A percentile compares a stretch with the other conserved stretches of the same genome.
phyloP scores from a whole-genome alignment of 2,888 invertebrate species.

The Diabrotica balteata region DNA sequence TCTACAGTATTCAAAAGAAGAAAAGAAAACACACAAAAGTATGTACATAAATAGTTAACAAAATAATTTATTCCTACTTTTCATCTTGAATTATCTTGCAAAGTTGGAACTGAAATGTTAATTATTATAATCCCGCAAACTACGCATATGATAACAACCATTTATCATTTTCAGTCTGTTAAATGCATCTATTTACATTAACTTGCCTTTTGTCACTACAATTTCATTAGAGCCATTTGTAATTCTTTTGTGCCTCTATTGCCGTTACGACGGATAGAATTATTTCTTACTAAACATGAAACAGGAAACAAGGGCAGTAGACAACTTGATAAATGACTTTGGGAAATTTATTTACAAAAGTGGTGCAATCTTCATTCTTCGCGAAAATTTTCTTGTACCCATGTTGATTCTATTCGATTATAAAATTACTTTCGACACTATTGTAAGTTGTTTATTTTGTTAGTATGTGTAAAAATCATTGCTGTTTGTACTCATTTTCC shows the following conservation, averaged over 20 bases:
- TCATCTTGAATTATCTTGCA: no score
- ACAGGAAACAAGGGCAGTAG: constrained; percentile 24
- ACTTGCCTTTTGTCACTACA: constrained; percentile 35
- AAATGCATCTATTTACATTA: constrained; percentile 38
- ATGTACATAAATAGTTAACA: no score
- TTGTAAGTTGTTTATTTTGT: no score
- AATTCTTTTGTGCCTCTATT: constrained; percentile 29
- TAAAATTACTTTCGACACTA: not conserved
- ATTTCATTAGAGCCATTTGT: constrained; percentile 34
- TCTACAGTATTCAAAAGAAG: no score
- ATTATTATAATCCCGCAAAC: no score
- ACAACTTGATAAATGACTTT: constrained; percentile 25
- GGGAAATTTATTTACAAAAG: constrained; percentile 24
- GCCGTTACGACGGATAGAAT: constrained; percentile 20
- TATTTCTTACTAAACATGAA: constrained; percentile 26
- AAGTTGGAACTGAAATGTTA: no score
- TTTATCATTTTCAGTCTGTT: constrained; percentile 36
- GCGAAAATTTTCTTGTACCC: not conserved
- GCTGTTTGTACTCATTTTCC: no score
- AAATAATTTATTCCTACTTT: no score
- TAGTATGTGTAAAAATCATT: no score
- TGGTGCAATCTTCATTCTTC: constrained; percentile 14
- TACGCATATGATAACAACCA: constrained; percentile 15
- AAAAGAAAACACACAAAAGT: no score
- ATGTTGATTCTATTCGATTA: constrained; percentile 2